Evolutionary conservation across 2,113 vertebrate genomes (phyloP).

Genomic region (Copsychus sechellarum): DNA sequence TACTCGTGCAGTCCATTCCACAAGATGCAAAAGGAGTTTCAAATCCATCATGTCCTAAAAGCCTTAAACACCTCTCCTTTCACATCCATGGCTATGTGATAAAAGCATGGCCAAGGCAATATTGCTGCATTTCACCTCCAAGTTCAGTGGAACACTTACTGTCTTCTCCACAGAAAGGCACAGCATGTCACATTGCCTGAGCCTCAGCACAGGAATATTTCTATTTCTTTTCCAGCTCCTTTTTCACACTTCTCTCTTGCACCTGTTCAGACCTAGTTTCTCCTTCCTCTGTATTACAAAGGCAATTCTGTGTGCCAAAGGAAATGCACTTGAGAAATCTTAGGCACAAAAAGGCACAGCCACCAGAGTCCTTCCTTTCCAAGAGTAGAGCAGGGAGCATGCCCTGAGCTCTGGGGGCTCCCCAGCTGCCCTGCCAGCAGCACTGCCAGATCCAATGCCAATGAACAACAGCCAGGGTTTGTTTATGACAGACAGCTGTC

Average conservation of each 20-base stretch:
- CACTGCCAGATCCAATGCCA: background rate
- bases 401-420: background rate
- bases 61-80: background rate
- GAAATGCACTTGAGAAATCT: background rate
- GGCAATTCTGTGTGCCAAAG: accelerated
- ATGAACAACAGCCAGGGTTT: background rate
- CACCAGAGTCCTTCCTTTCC: background rate
- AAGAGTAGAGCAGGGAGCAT: background rate
- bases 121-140: background rate
- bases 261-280: background rate
- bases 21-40: background rate
- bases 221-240: background rate
- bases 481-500: background rate
- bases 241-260: background rate
- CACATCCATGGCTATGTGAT: background rate
- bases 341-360: background rate
- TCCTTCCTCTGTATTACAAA: background rate
- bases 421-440: background rate
- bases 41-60: background rate
- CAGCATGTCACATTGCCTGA: background rate
- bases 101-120: background rate
- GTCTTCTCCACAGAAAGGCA: background rate
- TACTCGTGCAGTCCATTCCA: background rate
- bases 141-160: background rate
- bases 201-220: background rate